Percentiles rank a stretch among this genome's conserved stretches.
phyloP scores from a whole-genome alignment of 1,140 invertebrate genomes.

The Drosophila tristis region DNA sequence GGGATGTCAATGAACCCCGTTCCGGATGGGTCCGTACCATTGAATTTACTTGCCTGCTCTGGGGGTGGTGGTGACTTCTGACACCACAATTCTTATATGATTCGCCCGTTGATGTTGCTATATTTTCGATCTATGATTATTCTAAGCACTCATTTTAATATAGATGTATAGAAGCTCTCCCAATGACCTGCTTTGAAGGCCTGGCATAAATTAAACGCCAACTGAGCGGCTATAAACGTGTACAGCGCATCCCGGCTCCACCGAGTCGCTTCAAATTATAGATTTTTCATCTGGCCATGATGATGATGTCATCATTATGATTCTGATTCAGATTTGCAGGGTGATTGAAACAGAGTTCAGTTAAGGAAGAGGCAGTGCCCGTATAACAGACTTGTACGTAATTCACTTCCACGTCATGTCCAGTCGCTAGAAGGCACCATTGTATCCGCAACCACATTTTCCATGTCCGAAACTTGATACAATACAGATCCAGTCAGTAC shows the following conservation, averaged over 20 bases:
- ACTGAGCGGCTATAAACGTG: slow-evolving; percentile 27
- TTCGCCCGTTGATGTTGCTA: neutral
- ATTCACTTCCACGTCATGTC: neutral
- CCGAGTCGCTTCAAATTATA: slow-evolving; percentile 45
- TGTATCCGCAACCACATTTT: no score
- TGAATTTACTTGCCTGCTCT: slow-evolving; percentile 31
- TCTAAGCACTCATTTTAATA: slow-evolving; percentile 22
- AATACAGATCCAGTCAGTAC: no score
- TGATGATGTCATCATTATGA: slow-evolving; percentile 40
- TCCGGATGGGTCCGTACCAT: slow-evolving; percentile 27
- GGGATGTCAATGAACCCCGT: slow-evolving; percentile 61
- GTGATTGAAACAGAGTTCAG: slow-evolving; percentile 1
- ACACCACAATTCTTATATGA: no score
- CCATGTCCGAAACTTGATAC: no score
- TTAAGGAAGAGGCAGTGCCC: no score
- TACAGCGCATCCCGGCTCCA: slow-evolving; percentile 29
- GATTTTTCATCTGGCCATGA: slow-evolving; percentile 32
- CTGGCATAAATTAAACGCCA: slow-evolving; percentile 39
- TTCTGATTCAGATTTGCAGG: neutral
- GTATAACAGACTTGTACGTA: slow-evolving; percentile 9
- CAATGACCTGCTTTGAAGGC: slow-evolving; percentile 1
- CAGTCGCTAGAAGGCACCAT: no score
- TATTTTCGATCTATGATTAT: slow-evolving; percentile 19
- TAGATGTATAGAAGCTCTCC: slow-evolving; percentile 23
- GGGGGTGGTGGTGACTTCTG: slow-evolving; percentile 12